phyloP scores from a whole-genome alignment of 2,797 vertebrate species.

The Myripristis jacobus region DNA sequence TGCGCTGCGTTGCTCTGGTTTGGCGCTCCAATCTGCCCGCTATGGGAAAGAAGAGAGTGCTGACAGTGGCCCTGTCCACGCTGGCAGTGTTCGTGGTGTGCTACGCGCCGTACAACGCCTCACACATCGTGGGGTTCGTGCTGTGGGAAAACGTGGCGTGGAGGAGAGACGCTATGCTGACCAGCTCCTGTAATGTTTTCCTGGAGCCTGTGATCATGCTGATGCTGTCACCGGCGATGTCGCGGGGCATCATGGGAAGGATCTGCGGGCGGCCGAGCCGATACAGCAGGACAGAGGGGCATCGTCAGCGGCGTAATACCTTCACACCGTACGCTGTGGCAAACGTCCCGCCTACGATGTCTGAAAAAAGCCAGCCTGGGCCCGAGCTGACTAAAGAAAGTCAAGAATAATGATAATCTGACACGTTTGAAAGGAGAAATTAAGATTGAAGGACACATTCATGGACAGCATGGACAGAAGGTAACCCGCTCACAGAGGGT shows the following conservation, averaged over 20 bases:
- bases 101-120: conserved; percentile 89
- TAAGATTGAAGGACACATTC: not conserved
- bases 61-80: conserved; percentile 85
- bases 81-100: conserved; percentile 87
- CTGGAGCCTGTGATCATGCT: conserved; percentile 89
- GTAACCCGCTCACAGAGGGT: too few species aligned
- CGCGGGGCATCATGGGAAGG: conserved; percentile 65
- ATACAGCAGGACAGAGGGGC: conserved; percentile 38
- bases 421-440: not conserved
- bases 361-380: conserved; percentile 42
- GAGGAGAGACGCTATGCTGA: conserved; percentile 85
- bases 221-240: conserved; percentile 77
- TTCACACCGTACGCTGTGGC: conserved; percentile 8
- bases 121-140: conserved; percentile 86
- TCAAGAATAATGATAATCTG: conserved; percentile 25
- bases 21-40: conserved; percentile 82
- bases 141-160: conserved; percentile 70
- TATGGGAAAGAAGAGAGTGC: conserved; percentile 83
- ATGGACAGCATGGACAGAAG: not conserved
- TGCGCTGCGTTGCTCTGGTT: conserved; percentile 85
- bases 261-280: conserved; percentile 68
- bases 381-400: conserved; percentile 32
- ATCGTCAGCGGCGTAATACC: conserved; percentile 4
- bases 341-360: conserved; percentile 1
- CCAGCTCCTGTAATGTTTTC: conserved; percentile 89